Base-by-base conservation (phyloP, 2,113 vertebrate species). In the Ctenomys sociabilis region DNA sequence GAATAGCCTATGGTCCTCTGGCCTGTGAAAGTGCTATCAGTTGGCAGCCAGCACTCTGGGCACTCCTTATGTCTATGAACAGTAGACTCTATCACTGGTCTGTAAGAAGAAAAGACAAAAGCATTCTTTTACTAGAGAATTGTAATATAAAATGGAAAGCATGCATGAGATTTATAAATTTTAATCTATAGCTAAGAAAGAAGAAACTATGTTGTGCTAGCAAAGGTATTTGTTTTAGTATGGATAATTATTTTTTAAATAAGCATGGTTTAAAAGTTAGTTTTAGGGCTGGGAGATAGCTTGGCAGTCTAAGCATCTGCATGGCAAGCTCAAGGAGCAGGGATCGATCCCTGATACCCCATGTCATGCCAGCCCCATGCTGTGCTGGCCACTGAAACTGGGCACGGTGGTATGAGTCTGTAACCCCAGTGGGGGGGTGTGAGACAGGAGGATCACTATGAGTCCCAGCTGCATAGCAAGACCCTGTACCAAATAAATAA, bases 1-100 rank as follows among this genome's bases (percentile, higher is more conserved):
- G 1, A 1, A 2, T 83, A 10, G 14, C 6, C 35, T 30, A 7
- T 1, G 72, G 26, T 77, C 54, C 54, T 82, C 4, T 13, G 8
- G 13, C 5, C 57, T 9, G 14, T n/a, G 17, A 43, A 61, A 82
- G 2, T 40, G 7, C 14, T 72, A 1, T 78, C 4, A 6, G 0
- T 32, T 70, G 66, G 37, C 0, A 0, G 30, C 16, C 59, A 85
- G 13, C 7, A 57, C 32, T 81, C 70, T 72, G 26, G 40, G 43
- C 16, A 19, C 54, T 21, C 59, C 40, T 77, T 13, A 63, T 85
- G 4, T 64, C 49, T 43, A 16, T 12, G 35, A 85, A 68, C 40
- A 73, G 17, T 26, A 57, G 17, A 22, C 28, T 87, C 22, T 37
- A 4, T 30, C 77, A 24, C 9, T 28, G 4, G 9, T 61, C 81